Base-by-base conservation (phyloP, 2,888 invertebrate genomes). In the Macaria liturata region DNA sequence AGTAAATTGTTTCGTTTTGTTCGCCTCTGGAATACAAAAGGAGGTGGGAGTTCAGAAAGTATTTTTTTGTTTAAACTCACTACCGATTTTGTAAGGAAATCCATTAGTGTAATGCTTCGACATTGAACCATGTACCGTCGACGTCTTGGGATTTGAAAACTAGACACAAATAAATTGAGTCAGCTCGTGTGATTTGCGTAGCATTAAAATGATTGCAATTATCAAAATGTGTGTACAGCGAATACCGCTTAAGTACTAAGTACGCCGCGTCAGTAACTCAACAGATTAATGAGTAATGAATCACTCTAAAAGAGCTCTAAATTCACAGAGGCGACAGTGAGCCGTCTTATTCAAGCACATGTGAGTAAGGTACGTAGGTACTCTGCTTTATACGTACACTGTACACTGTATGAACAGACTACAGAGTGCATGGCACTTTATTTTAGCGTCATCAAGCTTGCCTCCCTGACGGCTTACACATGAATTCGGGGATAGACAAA, bases 401-500 rank as follows among this genome's bases (percentile, higher is more conserved):
- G 73, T 70, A 71, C 20, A 20, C 20, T 20, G 20, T 20, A 20
- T n/a, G n/a, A n/a, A n/a, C 20, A 20, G 20, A 20, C 20, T 20
- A 20, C 72, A 59, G 66, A 80, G 75, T 80, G 76, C 78, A 79
- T 70, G 73, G 72, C 75, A 78, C 79, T 78, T 80, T 78, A 80
- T 80, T 82, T 83, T 80, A 75, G 75, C 81, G 71, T 74, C 81
- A 75, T 75, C 78, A 72, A 64, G 66, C 70, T 70, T 68, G 67
- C 67, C 69, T 76, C 76, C 76, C 78, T 76, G 81, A 77, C 79
- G 80, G 78, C 80, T 78, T 80, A 78, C 79, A 80, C 80, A 81
- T 82, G 82, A 83, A 82, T 84, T 84, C 79, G 83, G 83, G 78
- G 76, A 78, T 78, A 84, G 78, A 83, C 83, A 84, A 83, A 84